Percentiles rank a stretch among this genome's conserved stretches.
Conservation (phyloP, 2,797 vertebrate species). For the Toxotes lorentzi region DNA sequence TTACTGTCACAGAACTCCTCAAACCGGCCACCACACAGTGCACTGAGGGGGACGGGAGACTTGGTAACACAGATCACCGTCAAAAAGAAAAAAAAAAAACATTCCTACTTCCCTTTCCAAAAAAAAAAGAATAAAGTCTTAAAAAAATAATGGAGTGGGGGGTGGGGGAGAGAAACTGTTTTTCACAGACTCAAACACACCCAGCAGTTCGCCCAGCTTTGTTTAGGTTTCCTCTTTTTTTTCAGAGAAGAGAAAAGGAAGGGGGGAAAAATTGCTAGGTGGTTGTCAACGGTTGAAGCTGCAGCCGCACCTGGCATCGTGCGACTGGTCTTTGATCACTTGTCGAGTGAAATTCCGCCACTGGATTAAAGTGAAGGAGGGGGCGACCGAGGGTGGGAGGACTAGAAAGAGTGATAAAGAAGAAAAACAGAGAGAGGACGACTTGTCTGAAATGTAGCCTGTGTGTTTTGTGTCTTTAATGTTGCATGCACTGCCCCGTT, state of each 20-base stretch:
- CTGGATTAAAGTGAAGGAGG: constrained; percentile 83
- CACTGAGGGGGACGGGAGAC: constrained; percentile 68
- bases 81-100: constrained; percentile 48
- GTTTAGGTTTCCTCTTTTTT: constrained; percentile 64
- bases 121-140: constrained; percentile 67
- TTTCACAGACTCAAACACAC: constrained; percentile 78
- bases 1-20: constrained; percentile 85
- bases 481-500: constrained; percentile 56
- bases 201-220: constrained; percentile 78
- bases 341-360: constrained; percentile 84
- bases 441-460: constrained; percentile 63
- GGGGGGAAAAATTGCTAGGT: constrained; percentile 61
- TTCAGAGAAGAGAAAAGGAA: constrained; percentile 53
- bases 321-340: constrained; percentile 84
- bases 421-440: constrained; percentile 51
- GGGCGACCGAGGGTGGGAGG: constrained; percentile 63
- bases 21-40: constrained; percentile 77
- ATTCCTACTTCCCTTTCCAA: constrained; percentile 57
- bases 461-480: constrained; percentile 60
- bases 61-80: constrained; percentile 73
- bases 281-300: constrained; percentile 82
- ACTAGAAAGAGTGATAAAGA: constrained; percentile 64
- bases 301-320: constrained; percentile 80
- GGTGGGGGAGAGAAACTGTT: constrained; percentile 58
- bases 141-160: constrained; percentile 76